A percentile compares a stretch with the other conserved stretches of the same genome.
Evolutionary conservation across 2,113 vertebrate genomes (phyloP).

Genomic region (Cyprinodon variegatus): DNA sequence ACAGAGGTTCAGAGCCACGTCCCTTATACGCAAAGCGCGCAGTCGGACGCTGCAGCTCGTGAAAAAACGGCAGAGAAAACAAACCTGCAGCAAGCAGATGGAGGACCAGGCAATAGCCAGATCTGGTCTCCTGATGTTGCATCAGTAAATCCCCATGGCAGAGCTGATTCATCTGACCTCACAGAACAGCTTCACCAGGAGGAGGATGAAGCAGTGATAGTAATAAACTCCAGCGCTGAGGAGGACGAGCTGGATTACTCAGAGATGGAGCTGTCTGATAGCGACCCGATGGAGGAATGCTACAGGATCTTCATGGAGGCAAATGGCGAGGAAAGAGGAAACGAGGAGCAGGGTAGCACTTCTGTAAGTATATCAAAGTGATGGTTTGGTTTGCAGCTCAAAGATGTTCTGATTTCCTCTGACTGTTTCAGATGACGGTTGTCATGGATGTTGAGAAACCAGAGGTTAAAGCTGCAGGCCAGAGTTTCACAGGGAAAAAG

Average conservation of each 20-base stretch:
- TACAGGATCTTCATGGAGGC: constrained; percentile 82
- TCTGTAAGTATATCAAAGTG: constrained; percentile 63
- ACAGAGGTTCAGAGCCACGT: constrained; percentile 6
- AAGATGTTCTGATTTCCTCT: not conserved
- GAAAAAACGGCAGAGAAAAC: constrained; percentile 28
- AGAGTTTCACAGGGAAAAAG: constrained; percentile 56
- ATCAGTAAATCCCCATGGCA: not conserved
- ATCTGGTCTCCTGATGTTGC: not conserved
- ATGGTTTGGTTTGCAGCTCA: too few relatives aligned
- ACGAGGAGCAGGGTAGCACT: constrained; percentile 2
- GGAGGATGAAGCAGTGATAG: not conserved
- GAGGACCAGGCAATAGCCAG: not conserved
- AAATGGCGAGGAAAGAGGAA: constrained; percentile 38
- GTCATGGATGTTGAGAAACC: constrained; percentile 15
- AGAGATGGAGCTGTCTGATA: constrained; percentile 77
- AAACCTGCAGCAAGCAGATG: not conserved
- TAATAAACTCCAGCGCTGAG: constrained; percentile 64
- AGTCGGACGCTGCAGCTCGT: not conserved
- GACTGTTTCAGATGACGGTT: constrained; percentile 32
- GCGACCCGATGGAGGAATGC: constrained; percentile 82
- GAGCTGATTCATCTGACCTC: not conserved
- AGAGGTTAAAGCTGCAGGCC: constrained; percentile 38
- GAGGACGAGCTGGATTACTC: constrained; percentile 54
- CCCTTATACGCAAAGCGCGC: constrained; percentile 6
- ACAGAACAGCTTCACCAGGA: not conserved